A percentile compares a stretch with the other conserved stretches of the same genome.
These are phyloP conservation scores for Hedya salicella DNA, from an alignment of 2,888 invertebrate species.

Conservation along the genomic window DNA sequence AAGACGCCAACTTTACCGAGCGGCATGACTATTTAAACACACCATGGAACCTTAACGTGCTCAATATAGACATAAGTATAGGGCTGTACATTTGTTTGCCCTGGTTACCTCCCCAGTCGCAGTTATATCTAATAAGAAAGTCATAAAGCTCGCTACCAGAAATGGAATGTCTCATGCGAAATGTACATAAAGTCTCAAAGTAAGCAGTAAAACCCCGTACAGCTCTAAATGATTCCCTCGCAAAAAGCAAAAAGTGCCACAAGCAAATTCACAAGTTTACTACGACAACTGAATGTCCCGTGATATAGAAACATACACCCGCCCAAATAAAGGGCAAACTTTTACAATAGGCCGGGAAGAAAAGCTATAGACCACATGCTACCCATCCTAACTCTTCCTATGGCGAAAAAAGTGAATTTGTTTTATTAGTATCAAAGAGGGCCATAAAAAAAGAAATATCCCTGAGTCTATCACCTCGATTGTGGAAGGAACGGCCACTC, in stretches of 20 bases:
- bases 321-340: slow-evolving; percentile 71
- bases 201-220: slow-evolving; percentile 65
- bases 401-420: slow-evolving; percentile 77
- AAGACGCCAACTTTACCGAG: not conserved
- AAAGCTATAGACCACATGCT: slow-evolving; percentile 74
- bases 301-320: slow-evolving; percentile 54
- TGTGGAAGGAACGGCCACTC: slow-evolving; percentile 76
- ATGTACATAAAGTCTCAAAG: slow-evolving; percentile 66
- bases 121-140: slow-evolving; percentile 68
- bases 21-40: slow-evolving; percentile 5
- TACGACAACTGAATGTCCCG: slow-evolving; percentile 55
- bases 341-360: slow-evolving; percentile 61
- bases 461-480: slow-evolving; percentile 79
- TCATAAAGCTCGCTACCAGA: slow-evolving; percentile 65
- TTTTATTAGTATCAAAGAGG: slow-evolving; percentile 82
- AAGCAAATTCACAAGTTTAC: slow-evolving; percentile 63
- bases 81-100: slow-evolving; percentile 37
- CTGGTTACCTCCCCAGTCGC: slow-evolving; percentile 55
- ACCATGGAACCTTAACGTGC: slow-evolving; percentile 2
- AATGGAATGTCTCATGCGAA: slow-evolving; percentile 64
- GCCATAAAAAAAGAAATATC: slow-evolving; percentile 82
- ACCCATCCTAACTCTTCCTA: slow-evolving; percentile 67
- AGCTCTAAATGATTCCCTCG: slow-evolving; percentile 59
- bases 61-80: slow-evolving; percentile 7
- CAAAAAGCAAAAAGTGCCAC: slow-evolving; percentile 56